phyloP scores from a whole-genome alignment of 2,888 invertebrate species.

The Aplocera efformata region DNA sequence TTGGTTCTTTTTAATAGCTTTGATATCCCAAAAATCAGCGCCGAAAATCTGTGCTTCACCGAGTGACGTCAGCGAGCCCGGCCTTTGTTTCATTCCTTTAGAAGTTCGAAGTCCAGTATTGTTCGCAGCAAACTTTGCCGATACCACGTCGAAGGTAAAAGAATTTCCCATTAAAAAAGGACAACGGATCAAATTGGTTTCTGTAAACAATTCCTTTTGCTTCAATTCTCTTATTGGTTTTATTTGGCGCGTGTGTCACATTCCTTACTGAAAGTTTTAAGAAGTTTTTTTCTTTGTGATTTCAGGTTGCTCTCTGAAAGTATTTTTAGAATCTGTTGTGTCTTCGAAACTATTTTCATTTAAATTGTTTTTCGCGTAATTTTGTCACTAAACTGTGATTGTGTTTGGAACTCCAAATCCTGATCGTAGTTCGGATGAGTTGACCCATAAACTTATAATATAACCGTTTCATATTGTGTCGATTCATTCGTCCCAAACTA shows the following conservation, averaged over 20 bases:
- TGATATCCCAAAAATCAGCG: slow-evolving; percentile 1
- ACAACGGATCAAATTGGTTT: slow-evolving; percentile 62
- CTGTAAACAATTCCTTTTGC: slow-evolving; percentile 58
- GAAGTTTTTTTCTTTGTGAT: slow-evolving; percentile 18
- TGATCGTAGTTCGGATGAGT: no score
- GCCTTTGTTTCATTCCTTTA: slow-evolving; percentile 65
- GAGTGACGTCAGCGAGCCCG: slow-evolving; percentile 21
- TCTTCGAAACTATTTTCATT: slow-evolving; percentile 25
- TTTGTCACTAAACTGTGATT: slow-evolving; percentile 15
- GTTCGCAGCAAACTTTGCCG: slow-evolving; percentile 52
- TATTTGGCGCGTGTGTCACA: slow-evolving; percentile 57
- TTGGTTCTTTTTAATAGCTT: no score
- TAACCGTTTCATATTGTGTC: neutral
- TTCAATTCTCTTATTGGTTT: slow-evolving; percentile 65
- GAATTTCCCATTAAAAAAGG: slow-evolving; percentile 69
- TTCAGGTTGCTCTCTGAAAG: slow-evolving; percentile 15
- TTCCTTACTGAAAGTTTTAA: slow-evolving; percentile 31
- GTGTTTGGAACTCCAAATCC: slow-evolving; percentile 13
- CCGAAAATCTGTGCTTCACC: slow-evolving; percentile 15
- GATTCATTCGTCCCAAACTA: neutral
- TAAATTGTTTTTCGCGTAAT: slow-evolving; percentile 13
- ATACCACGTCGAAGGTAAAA: slow-evolving; percentile 54
- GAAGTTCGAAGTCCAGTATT: slow-evolving; percentile 45
- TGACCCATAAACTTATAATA: no score
- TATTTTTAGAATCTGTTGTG: slow-evolving; percentile 10